phyloP scores from a whole-genome alignment of 35 echinoderm and acorn worm genomes.

The Ophiothrix spiculata region DNA sequence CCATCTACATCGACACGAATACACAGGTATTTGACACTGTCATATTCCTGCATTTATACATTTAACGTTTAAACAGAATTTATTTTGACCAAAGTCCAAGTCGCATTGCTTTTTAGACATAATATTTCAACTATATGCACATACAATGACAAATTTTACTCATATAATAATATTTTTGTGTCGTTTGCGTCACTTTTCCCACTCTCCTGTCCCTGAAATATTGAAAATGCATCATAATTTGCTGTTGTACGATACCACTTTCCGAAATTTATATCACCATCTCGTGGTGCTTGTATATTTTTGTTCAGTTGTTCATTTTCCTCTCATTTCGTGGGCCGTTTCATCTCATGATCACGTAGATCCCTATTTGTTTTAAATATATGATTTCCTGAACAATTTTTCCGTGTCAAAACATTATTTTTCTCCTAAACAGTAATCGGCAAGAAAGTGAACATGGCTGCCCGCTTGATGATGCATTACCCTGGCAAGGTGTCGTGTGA shows the following conservation, averaged over 20 bases:
- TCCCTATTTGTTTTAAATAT: too few species aligned
- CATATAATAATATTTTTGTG: background rate
- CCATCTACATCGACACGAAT: conserved; percentile 93
- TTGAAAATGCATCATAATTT: background rate
- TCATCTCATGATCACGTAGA: too few species aligned
- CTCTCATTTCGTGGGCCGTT: too few species aligned
- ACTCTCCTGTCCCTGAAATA: background rate
- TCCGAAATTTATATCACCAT: background rate
- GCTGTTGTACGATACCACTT: too few species aligned
- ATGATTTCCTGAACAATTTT: too few species aligned
- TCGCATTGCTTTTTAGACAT: too few species aligned
- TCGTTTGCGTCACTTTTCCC: background rate
- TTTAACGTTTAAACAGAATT: background rate
- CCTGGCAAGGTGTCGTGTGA: conserved; percentile 89
- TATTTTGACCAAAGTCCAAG: too few species aligned
- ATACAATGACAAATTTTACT: background rate
- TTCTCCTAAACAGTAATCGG: conserved; percentile 76
- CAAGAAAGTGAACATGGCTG: conserved; percentile 98
- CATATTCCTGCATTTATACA: background rate
- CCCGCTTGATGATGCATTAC: conserved; percentile 98
- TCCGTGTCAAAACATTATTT: background rate
- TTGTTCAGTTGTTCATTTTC: background rate
- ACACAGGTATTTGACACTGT: conserved; percentile 68
- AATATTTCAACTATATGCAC: background rate
- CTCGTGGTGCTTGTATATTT: background rate